Percentiles rank a stretch among this genome's conserved stretches.
These are phyloP conservation scores for Malurus alboscapulatus DNA, from an alignment of 2,113 vertebrate species.

Conservation along the genomic window DNA sequence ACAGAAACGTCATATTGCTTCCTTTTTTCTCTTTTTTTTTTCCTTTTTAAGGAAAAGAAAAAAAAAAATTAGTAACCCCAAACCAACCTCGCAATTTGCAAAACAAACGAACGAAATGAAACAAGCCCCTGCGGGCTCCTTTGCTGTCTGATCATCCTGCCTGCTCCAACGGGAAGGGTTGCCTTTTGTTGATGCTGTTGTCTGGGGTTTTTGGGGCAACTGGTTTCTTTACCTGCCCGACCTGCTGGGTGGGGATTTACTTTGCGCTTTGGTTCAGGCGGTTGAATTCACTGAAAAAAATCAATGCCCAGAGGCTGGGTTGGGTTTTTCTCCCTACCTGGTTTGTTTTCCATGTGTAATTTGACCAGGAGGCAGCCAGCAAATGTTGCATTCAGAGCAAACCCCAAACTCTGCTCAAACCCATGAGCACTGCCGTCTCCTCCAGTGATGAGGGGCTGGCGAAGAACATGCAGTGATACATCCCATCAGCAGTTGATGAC, in stretches of 20 bases:
- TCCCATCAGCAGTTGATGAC: background rate
- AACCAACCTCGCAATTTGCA: constrained; percentile 53
- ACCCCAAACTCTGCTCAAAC: background rate
- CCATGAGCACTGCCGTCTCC: background rate
- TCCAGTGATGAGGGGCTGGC: background rate
- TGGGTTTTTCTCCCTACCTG: constrained; percentile 22
- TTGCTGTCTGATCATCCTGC: constrained; percentile 60
- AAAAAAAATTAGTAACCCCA: constrained; percentile 20
- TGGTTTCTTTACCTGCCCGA: constrained; percentile 30
- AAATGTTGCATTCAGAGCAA: background rate
- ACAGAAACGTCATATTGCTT: constrained; percentile 30
- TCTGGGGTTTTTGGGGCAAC: constrained; percentile 53
- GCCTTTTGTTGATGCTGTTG: constrained; percentile 43
- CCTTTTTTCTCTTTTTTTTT: background rate
- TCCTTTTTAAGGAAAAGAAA: background rate
- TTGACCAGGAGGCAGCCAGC: background rate
- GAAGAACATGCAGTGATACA: background rate
- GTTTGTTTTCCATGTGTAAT: constrained; percentile 35
- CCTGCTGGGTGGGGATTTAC: constrained; percentile 59
- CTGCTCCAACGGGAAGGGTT: constrained; percentile 45
- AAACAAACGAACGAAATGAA: constrained; percentile 62
- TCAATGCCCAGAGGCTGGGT: constrained; percentile 18
- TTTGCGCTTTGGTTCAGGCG: background rate
- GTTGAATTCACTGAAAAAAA: constrained; percentile 34
- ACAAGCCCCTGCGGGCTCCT: constrained; percentile 65